Conservation (phyloP, 2,113 vertebrate genomes). For the Podocnemis expansa region DNA sequence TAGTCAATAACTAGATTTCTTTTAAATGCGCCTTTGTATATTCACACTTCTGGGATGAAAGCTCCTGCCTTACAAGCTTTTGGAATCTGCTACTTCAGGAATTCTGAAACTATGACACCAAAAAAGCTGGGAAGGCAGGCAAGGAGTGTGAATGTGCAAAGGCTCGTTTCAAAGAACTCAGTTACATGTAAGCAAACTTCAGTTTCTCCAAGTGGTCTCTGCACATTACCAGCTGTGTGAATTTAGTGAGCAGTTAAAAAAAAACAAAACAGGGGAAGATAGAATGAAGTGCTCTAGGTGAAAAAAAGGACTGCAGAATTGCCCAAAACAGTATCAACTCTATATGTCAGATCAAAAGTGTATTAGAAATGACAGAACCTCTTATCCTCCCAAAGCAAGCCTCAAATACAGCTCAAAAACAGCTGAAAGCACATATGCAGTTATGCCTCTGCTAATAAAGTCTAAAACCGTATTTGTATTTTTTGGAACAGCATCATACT, state of each 20-base stretch:
- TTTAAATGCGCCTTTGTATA: fast-evolving
- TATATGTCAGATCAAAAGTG: background rate
- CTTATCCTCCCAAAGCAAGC: background rate
- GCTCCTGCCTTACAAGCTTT: background rate
- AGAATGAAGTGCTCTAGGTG: background rate
- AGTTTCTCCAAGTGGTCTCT: background rate
- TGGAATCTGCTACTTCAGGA: background rate
- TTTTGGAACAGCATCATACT: too few species aligned
- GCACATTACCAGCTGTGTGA: background rate
- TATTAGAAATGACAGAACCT: background rate
- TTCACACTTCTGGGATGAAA: background rate
- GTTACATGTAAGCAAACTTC: background rate
- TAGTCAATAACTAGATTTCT: background rate
- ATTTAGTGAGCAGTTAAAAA: background rate
- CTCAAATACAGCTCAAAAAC: background rate
- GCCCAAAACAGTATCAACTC: background rate
- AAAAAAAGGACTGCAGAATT: background rate
- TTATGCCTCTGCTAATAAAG: too few species aligned
- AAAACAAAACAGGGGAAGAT: background rate
- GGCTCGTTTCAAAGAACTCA: background rate
- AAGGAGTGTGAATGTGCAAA: background rate
- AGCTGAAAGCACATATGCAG: background rate
- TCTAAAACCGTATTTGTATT: too few species aligned
- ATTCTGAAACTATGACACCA: background rate
- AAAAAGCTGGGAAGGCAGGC: background rate